Conservation (phyloP, 2,888 invertebrate species). For the Melanotus villosus region DNA sequence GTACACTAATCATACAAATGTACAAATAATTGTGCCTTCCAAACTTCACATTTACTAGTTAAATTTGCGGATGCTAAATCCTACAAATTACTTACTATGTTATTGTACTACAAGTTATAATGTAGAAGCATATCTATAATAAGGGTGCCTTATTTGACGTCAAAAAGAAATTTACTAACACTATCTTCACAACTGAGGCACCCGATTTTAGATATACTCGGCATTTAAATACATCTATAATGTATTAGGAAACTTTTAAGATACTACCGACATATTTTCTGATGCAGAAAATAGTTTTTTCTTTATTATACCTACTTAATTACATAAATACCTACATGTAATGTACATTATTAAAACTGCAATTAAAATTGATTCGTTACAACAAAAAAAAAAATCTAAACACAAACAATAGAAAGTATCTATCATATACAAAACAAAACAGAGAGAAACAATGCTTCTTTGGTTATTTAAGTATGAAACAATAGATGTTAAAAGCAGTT, state of each 20-base stretch:
- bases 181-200: not conserved
- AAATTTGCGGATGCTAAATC: not conserved
- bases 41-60: not conserved
- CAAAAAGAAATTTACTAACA: not conserved
- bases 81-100: constrained; percentile 14
- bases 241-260: constrained; percentile 14
- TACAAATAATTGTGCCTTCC: not conserved
- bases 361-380: constrained; percentile 15
- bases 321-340: constrained; percentile 71
- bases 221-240: constrained; percentile 3
- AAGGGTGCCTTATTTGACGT: not conserved
- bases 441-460: constrained; percentile 28
- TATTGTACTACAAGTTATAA: constrained; percentile 20
- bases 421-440: constrained; percentile 22
- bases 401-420: not conserved
- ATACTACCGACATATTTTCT: constrained; percentile 34
- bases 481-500: not conserved
- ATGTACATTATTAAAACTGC: constrained; percentile 27
- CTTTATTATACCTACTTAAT: constrained; percentile 50
- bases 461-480: constrained; percentile 29
- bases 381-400: constrained; percentile 9
- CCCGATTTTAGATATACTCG: constrained; percentile 3
- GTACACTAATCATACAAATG: not conserved
- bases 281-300: constrained; percentile 44
- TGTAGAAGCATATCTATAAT: not conserved